Evolutionary conservation across 2,888 invertebrate genomes (phyloP).

Genomic region (Oxystoma pomonae): DNA sequence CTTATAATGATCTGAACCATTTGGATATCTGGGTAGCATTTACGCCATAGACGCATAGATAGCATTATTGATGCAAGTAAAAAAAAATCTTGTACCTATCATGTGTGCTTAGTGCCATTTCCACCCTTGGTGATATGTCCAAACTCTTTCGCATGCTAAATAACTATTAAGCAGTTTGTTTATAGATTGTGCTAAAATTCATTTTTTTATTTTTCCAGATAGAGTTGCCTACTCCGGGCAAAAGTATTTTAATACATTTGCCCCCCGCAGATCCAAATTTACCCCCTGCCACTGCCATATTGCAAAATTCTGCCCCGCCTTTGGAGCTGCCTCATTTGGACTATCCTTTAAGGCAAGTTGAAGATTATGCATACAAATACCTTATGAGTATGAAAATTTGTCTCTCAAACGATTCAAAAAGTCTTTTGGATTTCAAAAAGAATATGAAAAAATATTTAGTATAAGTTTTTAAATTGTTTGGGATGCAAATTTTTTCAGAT

Average conservation of each 20-base stretch:
- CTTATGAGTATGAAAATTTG: too few species aligned
- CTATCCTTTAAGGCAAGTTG: constrained; percentile 63
- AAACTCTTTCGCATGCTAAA: background rate
- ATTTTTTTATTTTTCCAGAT: constrained; percentile 30
- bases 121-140: background rate
- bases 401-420: too few species aligned
- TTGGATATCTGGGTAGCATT: too few species aligned
- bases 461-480: too few species aligned
- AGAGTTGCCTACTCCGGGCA: constrained; percentile 78
- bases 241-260: constrained; percentile 74
- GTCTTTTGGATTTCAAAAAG: too few species aligned
- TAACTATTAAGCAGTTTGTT: too few species aligned
- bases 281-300: constrained; percentile 61
- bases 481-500: too few species aligned
- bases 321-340: constrained; percentile 93
- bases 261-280: constrained; percentile 68
- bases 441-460: too few species aligned
- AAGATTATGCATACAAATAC: too few species aligned
- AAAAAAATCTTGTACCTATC: background rate
- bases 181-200: background rate
- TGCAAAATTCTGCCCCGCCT: constrained; percentile 72
- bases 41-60: too few species aligned
- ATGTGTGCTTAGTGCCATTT: background rate
- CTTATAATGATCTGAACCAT: too few species aligned
- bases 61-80: too few species aligned